Conservation (phyloP, 1,140 invertebrate species). For the Halesus radiatus region DNA sequence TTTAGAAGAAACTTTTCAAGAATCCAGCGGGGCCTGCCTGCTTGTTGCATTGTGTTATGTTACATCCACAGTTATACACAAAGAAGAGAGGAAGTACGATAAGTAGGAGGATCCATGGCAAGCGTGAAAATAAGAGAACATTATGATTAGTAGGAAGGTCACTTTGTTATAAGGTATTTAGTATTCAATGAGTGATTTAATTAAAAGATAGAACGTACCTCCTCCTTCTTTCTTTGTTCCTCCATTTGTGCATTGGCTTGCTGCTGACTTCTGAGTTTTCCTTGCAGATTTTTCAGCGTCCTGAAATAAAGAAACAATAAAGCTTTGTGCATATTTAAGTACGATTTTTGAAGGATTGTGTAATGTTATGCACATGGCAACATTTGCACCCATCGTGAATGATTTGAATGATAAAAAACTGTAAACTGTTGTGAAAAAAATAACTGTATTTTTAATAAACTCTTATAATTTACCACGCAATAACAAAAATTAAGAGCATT, state of each 20-base stretch:
- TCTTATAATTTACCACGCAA: no score
- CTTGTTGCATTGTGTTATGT: not conserved
- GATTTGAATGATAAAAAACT: no score
- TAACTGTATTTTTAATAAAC: no score
- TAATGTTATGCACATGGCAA: no score
- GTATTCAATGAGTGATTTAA: not conserved
- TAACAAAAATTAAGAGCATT: no score
- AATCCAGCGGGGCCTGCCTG: constrained; percentile 88
- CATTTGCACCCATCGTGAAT: no score
- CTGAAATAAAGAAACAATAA: constrained; percentile 70
- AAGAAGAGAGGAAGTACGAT: constrained; percentile 19
- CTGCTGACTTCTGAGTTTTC: constrained; percentile 85
- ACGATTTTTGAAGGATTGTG: no score
- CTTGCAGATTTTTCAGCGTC: constrained; percentile 89
- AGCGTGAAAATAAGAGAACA: constrained; percentile 49
- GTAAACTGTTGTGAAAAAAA: no score
- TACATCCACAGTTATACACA: constrained; percentile 10
- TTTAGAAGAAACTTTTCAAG: constrained; percentile 92
- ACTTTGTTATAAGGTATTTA: not conserved
- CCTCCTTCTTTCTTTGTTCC: constrained; percentile 74
- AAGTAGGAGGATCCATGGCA: constrained; percentile 39
- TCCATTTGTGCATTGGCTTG: constrained; percentile 77
- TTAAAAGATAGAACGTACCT: constrained; percentile 60
- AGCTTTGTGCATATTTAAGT: no score
- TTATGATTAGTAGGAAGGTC: constrained; percentile 42